Conservation (phyloP, 2,113 vertebrate species). For the Trematomus loennbergii region DNA sequence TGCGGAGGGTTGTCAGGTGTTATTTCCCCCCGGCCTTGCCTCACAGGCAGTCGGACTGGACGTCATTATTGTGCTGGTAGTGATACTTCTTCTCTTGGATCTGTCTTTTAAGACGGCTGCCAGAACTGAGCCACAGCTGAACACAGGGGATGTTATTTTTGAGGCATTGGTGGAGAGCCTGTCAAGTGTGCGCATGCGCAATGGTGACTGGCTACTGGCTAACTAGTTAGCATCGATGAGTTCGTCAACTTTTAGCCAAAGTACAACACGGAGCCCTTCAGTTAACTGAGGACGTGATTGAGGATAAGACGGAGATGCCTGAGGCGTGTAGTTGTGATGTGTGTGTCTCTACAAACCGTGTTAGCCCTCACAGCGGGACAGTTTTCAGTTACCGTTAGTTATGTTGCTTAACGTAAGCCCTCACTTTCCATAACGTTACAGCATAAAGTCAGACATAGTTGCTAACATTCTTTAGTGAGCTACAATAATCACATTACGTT, state of each 20-base stretch:
- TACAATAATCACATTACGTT: neutral
- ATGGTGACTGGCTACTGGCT: constrained; percentile 25
- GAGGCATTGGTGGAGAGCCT: constrained; percentile 43
- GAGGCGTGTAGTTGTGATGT: neutral
- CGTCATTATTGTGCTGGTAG: neutral
- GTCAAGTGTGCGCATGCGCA: constrained; percentile 70
- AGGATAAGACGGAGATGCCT: neutral
- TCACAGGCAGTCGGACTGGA: constrained; percentile 15
- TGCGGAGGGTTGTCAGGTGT: constrained; percentile 68
- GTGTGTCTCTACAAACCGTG: neutral
- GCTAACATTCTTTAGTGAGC: neutral
- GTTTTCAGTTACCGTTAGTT: constrained; percentile 23
- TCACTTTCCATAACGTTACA: neutral
- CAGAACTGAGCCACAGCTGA: neutral
- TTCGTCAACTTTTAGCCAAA: constrained; percentile 38
- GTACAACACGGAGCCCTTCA: rapidly evolving
- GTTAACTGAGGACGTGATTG: too few species aligned
- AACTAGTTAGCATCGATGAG: constrained; percentile 42
- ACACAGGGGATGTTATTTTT: constrained; percentile 54
- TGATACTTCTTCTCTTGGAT: rapidly evolving
- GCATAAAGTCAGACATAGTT: neutral
- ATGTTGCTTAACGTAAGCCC: neutral
- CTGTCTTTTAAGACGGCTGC: neutral
- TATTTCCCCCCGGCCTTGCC: constrained; percentile 62
- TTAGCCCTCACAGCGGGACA: neutral